Conservation (phyloP, 2,113 vertebrate genomes). For the Mesitornis unicolor region DNA sequence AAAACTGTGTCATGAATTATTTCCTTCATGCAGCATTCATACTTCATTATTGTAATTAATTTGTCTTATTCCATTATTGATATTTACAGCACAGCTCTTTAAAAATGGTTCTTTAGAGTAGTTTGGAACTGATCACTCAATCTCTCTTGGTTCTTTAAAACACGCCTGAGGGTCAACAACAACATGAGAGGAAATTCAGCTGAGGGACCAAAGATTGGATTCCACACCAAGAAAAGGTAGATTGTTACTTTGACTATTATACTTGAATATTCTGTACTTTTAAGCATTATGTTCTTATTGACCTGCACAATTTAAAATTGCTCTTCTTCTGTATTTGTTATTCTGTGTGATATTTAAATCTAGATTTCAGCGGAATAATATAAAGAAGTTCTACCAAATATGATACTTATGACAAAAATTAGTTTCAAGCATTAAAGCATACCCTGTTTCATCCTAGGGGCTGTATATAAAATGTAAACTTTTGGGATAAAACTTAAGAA, state of each 20-base stretch:
- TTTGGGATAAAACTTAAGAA: neutral
- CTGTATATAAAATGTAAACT: neutral
- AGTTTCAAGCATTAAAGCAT: neutral
- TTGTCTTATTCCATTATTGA: neutral
- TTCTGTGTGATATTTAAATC: neutral
- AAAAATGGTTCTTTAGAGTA: neutral
- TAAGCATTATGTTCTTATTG: neutral
- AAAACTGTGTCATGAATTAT: neutral
- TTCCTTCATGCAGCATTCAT: neutral
- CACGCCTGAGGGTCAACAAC: fast-evolving
- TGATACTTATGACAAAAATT: neutral
- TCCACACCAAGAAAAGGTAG: neutral
- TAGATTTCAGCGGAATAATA: neutral
- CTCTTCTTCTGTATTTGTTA: neutral
- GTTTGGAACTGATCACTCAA: neutral
- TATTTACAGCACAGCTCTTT: neutral
- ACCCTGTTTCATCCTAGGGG: neutral
- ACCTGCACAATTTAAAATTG: neutral
- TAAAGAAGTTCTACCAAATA: neutral
- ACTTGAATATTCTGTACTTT: neutral
- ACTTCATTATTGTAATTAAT: neutral
- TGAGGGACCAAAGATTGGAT: neutral
- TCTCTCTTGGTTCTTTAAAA: neutral
- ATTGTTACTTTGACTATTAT: neutral
- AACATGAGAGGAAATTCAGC: neutral